These are phyloP conservation scores for Ichneumoninae sp. DNA, from an alignment of 2,888 invertebrate genomes.

Conservation along the genomic window DNA sequence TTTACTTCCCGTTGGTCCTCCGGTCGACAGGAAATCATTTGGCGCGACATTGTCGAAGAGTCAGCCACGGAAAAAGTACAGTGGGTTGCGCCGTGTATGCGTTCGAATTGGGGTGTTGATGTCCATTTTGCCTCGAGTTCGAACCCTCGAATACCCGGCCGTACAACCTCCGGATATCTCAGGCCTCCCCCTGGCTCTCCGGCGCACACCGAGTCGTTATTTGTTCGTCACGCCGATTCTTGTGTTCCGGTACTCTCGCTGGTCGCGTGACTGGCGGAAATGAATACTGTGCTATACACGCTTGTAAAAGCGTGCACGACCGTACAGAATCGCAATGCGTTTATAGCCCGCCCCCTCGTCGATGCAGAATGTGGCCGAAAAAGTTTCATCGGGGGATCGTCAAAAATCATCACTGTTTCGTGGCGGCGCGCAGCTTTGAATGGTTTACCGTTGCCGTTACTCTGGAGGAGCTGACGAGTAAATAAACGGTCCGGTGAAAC, in stretches of 20 bases:
- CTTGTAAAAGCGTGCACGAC: conserved; percentile 1
- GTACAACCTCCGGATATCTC: conserved; percentile 19
- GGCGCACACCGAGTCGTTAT: conserved; percentile 54
- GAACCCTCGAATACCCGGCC: conserved; percentile 10
- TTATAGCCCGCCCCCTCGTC: neutral
- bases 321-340: neutral
- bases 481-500: conserved; percentile 74
- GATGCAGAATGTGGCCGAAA: neutral
- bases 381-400: conserved; percentile 69
- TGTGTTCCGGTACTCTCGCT: conserved; percentile 48
- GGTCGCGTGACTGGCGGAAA: conserved; percentile 76
- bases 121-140: conserved; percentile 40
- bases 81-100: neutral
- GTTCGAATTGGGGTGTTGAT: conserved; percentile 68
- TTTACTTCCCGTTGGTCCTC: conserved; percentile 33
- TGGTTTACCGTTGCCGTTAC: conserved; percentile 73
- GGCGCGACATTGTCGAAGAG: conserved; percentile 70
- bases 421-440: conserved; percentile 75
- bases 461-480: conserved; percentile 72
- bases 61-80: conserved; percentile 32
- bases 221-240: conserved; percentile 70
- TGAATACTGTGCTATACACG: conserved; percentile 43
- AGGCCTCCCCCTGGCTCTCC: conserved; percentile 19
- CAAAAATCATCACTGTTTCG: conserved; percentile 35
- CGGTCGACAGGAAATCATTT: conserved; percentile 74